A percentile compares a stretch with the other conserved stretches of the same genome.
phyloP scores from a whole-genome alignment of 35 echinoderm and acorn worm genomes.

The Hemicentrotus pulcherrimus region DNA sequence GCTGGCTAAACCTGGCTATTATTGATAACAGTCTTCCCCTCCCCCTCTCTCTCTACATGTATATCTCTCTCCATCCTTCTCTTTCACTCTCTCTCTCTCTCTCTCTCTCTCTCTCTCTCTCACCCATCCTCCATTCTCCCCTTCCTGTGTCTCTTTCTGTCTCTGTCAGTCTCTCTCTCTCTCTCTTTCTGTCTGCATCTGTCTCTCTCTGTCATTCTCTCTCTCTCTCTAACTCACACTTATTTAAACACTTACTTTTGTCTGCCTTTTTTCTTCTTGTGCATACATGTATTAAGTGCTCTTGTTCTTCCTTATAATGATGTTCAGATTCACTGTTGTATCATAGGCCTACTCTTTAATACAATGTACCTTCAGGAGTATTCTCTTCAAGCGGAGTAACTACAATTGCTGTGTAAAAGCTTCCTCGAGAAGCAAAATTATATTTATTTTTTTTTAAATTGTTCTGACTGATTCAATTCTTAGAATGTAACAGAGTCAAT shows the following conservation, averaged over 20 bases:
- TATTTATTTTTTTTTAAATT: too few relatives aligned
- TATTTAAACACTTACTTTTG: background rate
- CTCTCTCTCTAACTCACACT: background rate
- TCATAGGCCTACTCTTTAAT: too few relatives aligned
- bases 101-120: background rate
- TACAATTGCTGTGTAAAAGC: too few relatives aligned
- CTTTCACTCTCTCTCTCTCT: background rate
- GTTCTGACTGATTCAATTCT: too few relatives aligned
- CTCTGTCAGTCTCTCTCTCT: background rate
- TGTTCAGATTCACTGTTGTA: too few relatives aligned
- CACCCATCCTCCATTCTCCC: too few relatives aligned
- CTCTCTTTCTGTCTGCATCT: background rate
- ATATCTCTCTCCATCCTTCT: background rate
- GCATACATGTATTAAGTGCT: too few relatives aligned
- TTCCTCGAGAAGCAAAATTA: too few relatives aligned
- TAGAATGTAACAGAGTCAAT: too few relatives aligned
- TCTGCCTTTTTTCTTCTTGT: background rate
- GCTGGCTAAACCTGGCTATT: too few relatives aligned
- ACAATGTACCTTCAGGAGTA: background rate
- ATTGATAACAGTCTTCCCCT: background rate
- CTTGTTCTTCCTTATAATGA: too few relatives aligned
- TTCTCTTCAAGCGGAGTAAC: background rate
- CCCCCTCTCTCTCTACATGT: too few relatives aligned
- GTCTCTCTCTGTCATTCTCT: background rate
- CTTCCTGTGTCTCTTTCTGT: background rate